A percentile compares a stretch with the other conserved stretches of the same genome.
phyloP scores from a whole-genome alignment of 1,140 invertebrate genomes.

The Druon quercuslanigerum region DNA sequence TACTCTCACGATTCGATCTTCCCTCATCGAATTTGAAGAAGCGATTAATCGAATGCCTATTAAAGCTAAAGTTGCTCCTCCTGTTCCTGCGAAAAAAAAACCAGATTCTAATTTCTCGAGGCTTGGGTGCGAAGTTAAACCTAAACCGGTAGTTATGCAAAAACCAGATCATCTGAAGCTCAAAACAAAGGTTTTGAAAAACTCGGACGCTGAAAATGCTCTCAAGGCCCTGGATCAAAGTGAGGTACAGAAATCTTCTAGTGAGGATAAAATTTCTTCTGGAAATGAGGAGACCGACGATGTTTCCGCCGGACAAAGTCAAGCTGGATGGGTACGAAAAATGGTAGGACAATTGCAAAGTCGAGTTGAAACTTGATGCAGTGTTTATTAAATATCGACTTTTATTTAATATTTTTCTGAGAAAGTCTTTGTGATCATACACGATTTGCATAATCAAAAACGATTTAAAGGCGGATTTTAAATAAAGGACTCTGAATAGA shows the following conservation, averaged over 20 bases:
- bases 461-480: not conserved
- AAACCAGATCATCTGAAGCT: constrained; percentile 65
- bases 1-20: constrained; percentile 46
- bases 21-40: constrained; percentile 28
- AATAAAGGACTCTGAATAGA: too few relatives aligned
- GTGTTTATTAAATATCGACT: not conserved
- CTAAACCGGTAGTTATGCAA: constrained; percentile 45
- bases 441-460: not conserved
- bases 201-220: constrained; percentile 11
- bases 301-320: constrained; percentile 70
- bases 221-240: constrained; percentile 32
- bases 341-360: constrained; percentile 72
- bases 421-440: constrained; percentile 36
- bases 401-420: constrained; percentile 16
- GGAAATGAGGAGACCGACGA: constrained; percentile 58
- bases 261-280: constrained; percentile 16
- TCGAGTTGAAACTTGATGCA: constrained; percentile 61
- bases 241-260: constrained; percentile 1
- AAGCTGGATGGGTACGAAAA: constrained; percentile 72
- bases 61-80: constrained; percentile 64
- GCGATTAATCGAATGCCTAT: constrained; percentile 38
- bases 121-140: not conserved
- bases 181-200: constrained; percentile 39
- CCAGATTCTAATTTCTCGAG: constrained; percentile 20
- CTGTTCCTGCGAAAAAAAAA: constrained; percentile 65